Evolutionary conservation across 2,113 vertebrate genomes (phyloP).

Genomic region (Lampris incognitus): DNA sequence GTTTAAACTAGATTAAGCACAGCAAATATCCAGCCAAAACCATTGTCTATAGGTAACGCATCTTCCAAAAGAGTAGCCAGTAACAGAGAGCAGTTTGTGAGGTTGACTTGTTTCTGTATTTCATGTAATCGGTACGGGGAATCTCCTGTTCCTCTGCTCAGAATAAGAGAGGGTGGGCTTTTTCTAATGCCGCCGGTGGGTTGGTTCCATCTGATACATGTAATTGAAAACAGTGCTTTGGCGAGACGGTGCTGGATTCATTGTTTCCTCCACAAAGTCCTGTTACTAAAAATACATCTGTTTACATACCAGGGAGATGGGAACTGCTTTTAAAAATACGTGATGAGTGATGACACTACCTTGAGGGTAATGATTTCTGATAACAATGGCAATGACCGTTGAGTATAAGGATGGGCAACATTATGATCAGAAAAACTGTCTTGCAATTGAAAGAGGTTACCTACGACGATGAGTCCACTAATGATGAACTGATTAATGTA

Average conservation of each 20-base stretch:
- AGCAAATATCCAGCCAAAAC: neutral
- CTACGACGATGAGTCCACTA: too few relatives aligned
- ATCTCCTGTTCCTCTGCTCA: constrained; percentile 25
- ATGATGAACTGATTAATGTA: too few relatives aligned
- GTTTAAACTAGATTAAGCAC: neutral
- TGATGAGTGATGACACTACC: neutral
- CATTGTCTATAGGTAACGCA: too few relatives aligned
- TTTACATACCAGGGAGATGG: neutral
- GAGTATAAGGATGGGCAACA: neutral
- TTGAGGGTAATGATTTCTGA: neutral
- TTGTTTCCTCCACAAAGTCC: neutral
- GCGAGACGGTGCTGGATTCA: neutral
- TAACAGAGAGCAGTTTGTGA: too few relatives aligned
- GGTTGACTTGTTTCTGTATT: too few relatives aligned
- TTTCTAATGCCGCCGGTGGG: neutral
- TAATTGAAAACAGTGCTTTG: constrained; percentile 59
- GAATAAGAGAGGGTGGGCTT: constrained; percentile 6
- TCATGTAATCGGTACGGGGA: neutral
- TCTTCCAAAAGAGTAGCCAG: too few relatives aligned
- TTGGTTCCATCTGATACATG: constrained; percentile 42
- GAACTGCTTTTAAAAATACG: constrained; percentile 12
- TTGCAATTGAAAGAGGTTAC: too few relatives aligned
- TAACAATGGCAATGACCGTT: neutral
- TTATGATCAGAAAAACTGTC: neutral
- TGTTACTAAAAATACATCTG: neutral